phyloP scores from a whole-genome alignment of 2,888 invertebrate species.

The Dione vanillae region DNA sequence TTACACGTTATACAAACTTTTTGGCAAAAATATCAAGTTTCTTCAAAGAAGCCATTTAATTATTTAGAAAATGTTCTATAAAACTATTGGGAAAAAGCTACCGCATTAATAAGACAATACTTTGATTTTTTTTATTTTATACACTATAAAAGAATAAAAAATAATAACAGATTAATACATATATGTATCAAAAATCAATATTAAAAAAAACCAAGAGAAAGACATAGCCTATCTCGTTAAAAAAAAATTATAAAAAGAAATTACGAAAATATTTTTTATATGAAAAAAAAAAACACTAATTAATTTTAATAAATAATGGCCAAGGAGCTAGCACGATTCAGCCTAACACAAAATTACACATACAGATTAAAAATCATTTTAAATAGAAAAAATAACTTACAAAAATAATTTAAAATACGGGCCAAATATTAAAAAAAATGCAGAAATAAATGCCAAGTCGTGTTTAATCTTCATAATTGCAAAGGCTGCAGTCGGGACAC shows the following conservation, averaged over 20 bases:
- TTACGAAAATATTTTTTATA: no score
- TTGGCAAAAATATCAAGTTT: no score
- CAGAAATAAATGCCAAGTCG: background rate
- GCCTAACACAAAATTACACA: background rate
- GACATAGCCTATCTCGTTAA: no score
- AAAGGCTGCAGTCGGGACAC: conserved; percentile 60
- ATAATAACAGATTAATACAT: background rate
- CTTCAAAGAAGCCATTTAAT: no score
- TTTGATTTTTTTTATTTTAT: background rate
- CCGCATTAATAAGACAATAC: background rate
- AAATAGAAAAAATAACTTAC: background rate
- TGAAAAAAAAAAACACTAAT: no score
- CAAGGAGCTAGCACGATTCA: background rate
- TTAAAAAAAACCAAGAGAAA: background rate
- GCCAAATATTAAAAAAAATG: background rate
- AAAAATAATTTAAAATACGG: background rate
- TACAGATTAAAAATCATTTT: no score
- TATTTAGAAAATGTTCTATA: no score
- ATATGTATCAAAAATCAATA: no score
- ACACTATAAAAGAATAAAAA: background rate
- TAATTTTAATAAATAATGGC: background rate
- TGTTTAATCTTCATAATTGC: conserved; percentile 51
- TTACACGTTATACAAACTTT: no score
- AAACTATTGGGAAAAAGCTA: background rate
- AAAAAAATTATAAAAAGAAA: no score